These are phyloP conservation scores for Heteromormyrus szaboi DNA, from an alignment of 2,797 vertebrate species.

Conservation along the genomic window DNA sequence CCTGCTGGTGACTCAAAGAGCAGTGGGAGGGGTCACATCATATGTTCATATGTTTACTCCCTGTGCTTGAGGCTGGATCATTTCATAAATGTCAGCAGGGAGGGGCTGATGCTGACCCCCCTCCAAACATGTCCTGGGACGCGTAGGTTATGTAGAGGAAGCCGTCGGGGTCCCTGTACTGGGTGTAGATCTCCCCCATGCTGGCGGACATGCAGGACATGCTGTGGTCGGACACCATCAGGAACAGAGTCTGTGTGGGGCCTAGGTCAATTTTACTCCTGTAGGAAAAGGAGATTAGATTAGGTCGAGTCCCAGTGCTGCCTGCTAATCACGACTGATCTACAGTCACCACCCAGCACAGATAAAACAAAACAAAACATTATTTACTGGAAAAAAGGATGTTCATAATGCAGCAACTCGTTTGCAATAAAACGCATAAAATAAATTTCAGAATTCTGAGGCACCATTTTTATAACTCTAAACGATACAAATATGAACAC, in stretches of 20 bases:
- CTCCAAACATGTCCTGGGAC: constrained; percentile 75
- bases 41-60: background rate
- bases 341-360: background rate
- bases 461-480: background rate
- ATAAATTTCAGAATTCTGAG: background rate
- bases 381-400: background rate
- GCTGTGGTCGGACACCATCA: constrained; percentile 66
- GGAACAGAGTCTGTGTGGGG: constrained; percentile 64
- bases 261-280: constrained; percentile 68
- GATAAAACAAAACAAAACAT: background rate
- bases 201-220: constrained; percentile 69
- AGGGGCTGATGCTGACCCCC: constrained; percentile 20
- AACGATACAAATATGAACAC: background rate
- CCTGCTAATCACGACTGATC: background rate
- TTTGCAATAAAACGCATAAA: background rate
- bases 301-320: background rate
- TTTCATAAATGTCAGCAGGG: constrained; percentile 21
- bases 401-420: background rate
- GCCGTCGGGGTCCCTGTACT: constrained; percentile 63
- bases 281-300: constrained; percentile 12
- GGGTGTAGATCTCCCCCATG: constrained; percentile 70
- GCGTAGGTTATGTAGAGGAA: constrained; percentile 78
- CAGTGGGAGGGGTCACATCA: background rate
- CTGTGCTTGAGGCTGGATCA: background rate
- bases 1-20: background rate